Conservation (phyloP, 2,797 vertebrate species). For the Myiotriccus ornatus region DNA sequence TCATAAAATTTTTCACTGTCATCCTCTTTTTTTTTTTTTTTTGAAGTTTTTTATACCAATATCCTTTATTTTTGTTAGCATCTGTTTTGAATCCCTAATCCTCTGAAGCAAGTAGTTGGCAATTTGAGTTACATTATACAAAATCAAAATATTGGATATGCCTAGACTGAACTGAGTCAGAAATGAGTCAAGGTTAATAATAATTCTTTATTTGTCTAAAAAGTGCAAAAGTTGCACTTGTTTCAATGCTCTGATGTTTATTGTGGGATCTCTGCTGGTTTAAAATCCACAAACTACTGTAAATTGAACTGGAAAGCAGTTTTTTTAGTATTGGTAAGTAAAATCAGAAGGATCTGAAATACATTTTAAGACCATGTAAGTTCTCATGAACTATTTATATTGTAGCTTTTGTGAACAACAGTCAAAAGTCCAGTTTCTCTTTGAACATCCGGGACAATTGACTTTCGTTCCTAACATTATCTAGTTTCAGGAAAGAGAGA, state of each 20-base stretch:
- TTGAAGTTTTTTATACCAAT: not conserved
- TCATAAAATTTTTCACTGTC: not conserved
- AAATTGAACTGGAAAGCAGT: not conserved
- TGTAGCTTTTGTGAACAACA: not conserved
- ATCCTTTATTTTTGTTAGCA: not conserved
- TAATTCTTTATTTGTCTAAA: not conserved
- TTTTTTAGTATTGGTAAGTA: not conserved
- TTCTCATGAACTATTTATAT: not conserved
- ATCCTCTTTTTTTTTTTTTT: not conserved
- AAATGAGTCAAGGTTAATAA: not conserved
- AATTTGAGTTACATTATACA: not conserved
- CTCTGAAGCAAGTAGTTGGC: not conserved
- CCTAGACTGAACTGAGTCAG: not conserved
- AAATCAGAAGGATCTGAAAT: not conserved
- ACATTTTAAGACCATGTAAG: not conserved
- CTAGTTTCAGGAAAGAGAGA: not conserved
- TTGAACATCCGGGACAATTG: not conserved
- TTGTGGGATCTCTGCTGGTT: not conserved
- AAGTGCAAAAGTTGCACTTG: not conserved
- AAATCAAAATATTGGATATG: not conserved
- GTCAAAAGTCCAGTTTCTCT: not conserved
- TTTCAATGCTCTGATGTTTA: not conserved
- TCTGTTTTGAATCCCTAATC: not conserved
- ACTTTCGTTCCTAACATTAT: not conserved
- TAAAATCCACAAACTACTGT: not conserved